phyloP scores from a whole-genome alignment of 1,140 invertebrate genomes.

The Bursaphelenchus mucronatus region DNA sequence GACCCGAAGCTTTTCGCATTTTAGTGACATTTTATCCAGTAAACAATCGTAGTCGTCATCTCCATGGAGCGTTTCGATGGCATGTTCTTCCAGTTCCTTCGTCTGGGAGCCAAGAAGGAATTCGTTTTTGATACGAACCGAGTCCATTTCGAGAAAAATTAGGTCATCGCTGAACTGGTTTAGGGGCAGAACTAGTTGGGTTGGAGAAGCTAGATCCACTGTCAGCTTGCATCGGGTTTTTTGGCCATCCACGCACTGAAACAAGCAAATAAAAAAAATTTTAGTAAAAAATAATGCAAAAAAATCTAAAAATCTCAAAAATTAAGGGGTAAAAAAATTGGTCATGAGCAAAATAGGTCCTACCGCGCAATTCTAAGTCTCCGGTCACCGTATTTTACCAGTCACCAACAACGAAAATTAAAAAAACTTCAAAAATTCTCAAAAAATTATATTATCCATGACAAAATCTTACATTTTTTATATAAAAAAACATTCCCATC shows the following conservation, averaged over 20 bases:
- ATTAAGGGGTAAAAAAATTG: background rate
- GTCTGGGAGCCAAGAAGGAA: conserved; percentile 31
- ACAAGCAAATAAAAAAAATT: background rate
- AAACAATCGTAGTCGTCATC: conserved; percentile 45
- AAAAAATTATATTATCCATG: no score
- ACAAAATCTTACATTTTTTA: no score
- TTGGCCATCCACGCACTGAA: conserved; percentile 19
- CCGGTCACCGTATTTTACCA: no score
- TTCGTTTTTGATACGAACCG: conserved; percentile 28
- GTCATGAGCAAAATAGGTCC: no score
- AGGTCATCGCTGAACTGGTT: conserved; percentile 43
- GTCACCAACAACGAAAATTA: no score
- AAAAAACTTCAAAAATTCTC: no score
- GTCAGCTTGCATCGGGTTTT: conserved; percentile 40
- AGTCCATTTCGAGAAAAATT: conserved; percentile 29
- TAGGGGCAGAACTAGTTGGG: conserved; percentile 40
- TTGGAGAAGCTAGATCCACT: conserved; percentile 29
- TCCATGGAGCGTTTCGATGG: conserved; percentile 25
- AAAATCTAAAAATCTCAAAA: background rate
- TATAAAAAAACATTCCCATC: no score
- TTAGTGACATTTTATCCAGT: conserved; percentile 36
- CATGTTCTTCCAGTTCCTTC: conserved; percentile 28
- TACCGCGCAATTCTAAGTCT: no score
- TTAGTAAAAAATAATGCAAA: background rate
- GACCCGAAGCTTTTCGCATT: conserved; percentile 19